Evolutionary conservation across 1,140 invertebrate species (phyloP).

Genomic region (Frieseomelitta varia): DNA sequence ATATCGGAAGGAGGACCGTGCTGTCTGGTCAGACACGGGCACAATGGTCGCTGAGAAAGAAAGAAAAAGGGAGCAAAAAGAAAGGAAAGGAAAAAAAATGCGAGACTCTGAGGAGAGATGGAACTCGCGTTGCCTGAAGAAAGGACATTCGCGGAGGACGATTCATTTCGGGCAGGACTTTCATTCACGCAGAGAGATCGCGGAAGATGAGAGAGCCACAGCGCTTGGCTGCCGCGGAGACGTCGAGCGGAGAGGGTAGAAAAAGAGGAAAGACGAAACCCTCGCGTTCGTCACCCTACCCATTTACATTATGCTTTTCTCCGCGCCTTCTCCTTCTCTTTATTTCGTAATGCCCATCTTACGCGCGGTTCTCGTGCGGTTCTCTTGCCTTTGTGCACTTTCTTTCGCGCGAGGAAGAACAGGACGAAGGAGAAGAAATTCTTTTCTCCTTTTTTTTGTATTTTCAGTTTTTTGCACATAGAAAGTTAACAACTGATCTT

Average conservation of each 20-base stretch:
- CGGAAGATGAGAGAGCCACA: conserved; percentile 44
- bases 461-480: too few species aligned
- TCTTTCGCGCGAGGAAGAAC: neutral
- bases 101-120: neutral
- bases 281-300: conserved; percentile 53
- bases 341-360: conserved; percentile 48
- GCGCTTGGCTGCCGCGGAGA: neutral
- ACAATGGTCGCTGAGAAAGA: conserved; percentile 42
- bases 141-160: conserved; percentile 44
- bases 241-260: neutral
- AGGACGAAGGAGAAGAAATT: neutral
- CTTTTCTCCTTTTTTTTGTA: neutral
- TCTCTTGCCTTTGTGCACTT: conserved; percentile 32
- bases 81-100: neutral
- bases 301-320: conserved; percentile 63
- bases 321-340: conserved; percentile 49
- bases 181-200: conserved; percentile 55
- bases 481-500: too few species aligned
- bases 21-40: conserved; percentile 23
- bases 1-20: conserved; percentile 20
- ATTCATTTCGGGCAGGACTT: conserved; percentile 60
- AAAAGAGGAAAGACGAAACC: conserved; percentile 37
- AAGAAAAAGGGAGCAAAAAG: too few species aligned
- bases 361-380: neutral
- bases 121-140: conserved; percentile 49